phyloP scores from a whole-genome alignment of 30 jellyfish, hydroid and myxozoan species.

The Rhopilema esculentum region DNA sequence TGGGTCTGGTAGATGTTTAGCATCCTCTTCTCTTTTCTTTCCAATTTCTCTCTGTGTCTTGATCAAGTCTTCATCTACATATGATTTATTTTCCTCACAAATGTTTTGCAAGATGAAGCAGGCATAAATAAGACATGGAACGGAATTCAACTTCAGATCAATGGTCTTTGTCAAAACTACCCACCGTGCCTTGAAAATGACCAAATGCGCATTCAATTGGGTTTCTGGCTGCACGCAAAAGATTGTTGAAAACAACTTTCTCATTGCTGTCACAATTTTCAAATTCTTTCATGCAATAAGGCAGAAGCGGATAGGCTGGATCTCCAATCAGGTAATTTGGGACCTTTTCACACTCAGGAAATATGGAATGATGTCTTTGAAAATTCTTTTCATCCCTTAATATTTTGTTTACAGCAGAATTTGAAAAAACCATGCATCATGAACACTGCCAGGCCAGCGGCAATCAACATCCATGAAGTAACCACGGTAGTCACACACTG shows the following conservation, averaged over 20 bases:
- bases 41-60: conserved; percentile 13
- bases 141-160: conserved; percentile 58
- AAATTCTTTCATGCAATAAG: conserved; percentile 71
- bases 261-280: conserved; percentile 42
- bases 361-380: neutral
- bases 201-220: conserved; percentile 78
- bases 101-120: conserved; percentile 55
- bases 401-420: conserved; percentile 35
- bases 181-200: conserved; percentile 39
- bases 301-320: conserved; percentile 72
- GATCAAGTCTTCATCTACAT: conserved; percentile 21
- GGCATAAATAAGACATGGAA: conserved; percentile 57
- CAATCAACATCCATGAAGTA: conserved; percentile 58
- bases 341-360: conserved; percentile 48
- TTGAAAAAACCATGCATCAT: conserved; percentile 41
- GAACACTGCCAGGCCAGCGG: conserved; percentile 64
- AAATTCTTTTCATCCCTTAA: neutral
- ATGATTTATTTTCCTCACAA: conserved; percentile 43
- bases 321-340: conserved; percentile 59
- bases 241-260: conserved; percentile 53
- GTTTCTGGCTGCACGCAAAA: conserved; percentile 60
- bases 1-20: conserved; percentile 42
- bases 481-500: conserved; percentile 58
- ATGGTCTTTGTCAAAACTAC: conserved; percentile 35
- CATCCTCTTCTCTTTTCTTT: conserved; percentile 45